Conservation (phyloP, 92 coral and sea anemone species). For the Micromussa lordhowensis region DNA sequence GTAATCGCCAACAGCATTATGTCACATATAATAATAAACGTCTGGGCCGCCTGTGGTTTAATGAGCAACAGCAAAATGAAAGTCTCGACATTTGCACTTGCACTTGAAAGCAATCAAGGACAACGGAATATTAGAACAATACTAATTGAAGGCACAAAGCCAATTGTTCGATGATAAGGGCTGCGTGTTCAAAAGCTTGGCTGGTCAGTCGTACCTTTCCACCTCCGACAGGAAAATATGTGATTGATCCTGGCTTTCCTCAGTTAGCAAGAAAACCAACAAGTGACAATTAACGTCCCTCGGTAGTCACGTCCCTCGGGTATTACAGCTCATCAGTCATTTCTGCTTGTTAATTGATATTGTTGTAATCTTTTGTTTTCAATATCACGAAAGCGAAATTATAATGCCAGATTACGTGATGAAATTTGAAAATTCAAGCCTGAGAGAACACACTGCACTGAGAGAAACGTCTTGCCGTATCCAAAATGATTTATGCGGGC, state of each 20-base stretch:
- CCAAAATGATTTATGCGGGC: neutral
- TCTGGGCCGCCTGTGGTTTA: too few relatives aligned
- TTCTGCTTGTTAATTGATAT: neutral
- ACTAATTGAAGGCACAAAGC: neutral
- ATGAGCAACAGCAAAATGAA: neutral
- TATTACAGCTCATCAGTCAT: neutral
- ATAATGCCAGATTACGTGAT: neutral
- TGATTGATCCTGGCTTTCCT: neutral
- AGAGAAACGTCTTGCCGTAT: neutral
- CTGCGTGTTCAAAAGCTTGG: neutral
- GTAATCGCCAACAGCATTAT: too few relatives aligned
- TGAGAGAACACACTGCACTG: neutral
- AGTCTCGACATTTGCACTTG: neutral
- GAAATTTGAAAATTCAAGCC: neutral
- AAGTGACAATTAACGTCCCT: neutral
- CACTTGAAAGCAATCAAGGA: neutral
- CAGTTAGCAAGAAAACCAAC: neutral
- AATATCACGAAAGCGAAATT: neutral
- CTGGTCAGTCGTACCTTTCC: neutral
- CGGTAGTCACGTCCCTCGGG: neutral
- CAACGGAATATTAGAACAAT: neutral
- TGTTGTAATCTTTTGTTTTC: neutral
- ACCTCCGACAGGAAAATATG: neutral
- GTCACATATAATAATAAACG: too few relatives aligned
- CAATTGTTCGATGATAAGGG: neutral